Base-by-base conservation (phyloP, 2,113 vertebrate genomes). In the Cyrtonyx montezumae region DNA sequence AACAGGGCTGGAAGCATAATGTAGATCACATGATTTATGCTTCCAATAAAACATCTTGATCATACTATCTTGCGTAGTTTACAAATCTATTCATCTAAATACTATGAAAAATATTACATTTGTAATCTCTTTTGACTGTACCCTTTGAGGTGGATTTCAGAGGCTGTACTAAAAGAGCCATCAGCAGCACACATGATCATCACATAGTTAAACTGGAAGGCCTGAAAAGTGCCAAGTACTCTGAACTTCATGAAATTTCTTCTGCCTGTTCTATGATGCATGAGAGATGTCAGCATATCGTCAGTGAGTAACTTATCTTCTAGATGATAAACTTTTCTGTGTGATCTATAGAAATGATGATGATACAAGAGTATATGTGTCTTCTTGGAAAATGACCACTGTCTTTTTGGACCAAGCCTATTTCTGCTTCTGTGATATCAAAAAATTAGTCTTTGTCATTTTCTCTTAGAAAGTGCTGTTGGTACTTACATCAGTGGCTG, bases 31-130 rank as follows among this genome's bases (percentile, higher is more conserved):
- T 53, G 34, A 91, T 90, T 90, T 83, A 86, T 83, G 42, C 20
- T 79, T 84, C 74, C 48, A 84, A 21, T 75, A 82, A 16, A 88
- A 85, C 48, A 36, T 40, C 67, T 82, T 92, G 78, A 91, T 93
- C 87, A 87, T 36, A 3, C 22, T 84, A 81, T 69, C 89, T 94
- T 68, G 40, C 6, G 6, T 0, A 73, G 78, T 87, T 94, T 95
- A 96, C 81, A 79, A 66, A 89, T 46, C 58, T 48, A 73, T 89
- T 43, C 65, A 71, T 89, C 67, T 81, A 73, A 79, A 36, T 40
- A 19, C 43, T 49, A 68, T 40, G 78, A 92, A 87, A 95, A 94
- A 92, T 66, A 74, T 71, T 82, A 90, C n/a, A 36, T 73, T 76
- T 79, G 69, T 63, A 87, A 63, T 73, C 62, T 56, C 74, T 75